Evolutionary conservation across 2,797 vertebrate genomes (phyloP).

Genomic region (Crenuchus spilurus): DNA sequence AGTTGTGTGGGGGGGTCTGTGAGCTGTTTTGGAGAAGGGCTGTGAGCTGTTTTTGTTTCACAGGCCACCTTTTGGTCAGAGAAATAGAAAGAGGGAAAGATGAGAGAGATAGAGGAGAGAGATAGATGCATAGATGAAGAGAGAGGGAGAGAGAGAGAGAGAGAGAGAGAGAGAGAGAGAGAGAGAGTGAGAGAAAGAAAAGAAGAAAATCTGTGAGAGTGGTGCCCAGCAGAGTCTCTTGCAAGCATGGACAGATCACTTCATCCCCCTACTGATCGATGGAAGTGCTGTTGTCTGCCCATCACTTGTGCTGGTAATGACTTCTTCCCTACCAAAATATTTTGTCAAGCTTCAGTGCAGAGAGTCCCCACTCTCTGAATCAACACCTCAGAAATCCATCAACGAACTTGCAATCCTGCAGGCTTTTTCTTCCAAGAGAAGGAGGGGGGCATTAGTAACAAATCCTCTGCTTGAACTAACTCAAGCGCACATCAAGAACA

Average conservation of each 20-base stretch:
- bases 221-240: conserved; percentile 66
- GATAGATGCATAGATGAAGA: conserved; percentile 37
- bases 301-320: conserved; percentile 83
- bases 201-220: conserved; percentile 48
- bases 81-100: conserved; percentile 27
- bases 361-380: conserved; percentile 80
- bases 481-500: conserved; percentile 53
- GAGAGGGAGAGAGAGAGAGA: conserved; percentile 21
- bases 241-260: conserved; percentile 79
- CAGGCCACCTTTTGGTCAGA: conserved; percentile 71
- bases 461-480: conserved; percentile 77
- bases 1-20: conserved; percentile 14
- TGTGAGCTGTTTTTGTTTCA: conserved; percentile 53
- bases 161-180: conserved; percentile 8
- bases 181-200: conserved; percentile 34
- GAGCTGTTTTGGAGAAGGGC: conserved; percentile 30
- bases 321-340: conserved; percentile 86
- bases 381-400: conserved; percentile 83
- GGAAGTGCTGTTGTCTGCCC: conserved; percentile 77
- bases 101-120: not conserved
- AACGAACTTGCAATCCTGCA: conserved; percentile 78
- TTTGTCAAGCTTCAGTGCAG: conserved; percentile 83
- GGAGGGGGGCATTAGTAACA: conserved; percentile 76
- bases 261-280: conserved; percentile 78
- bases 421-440: conserved; percentile 65